phyloP scores from a whole-genome alignment of 2,113 vertebrate species.

The Brevimyrus niger region DNA sequence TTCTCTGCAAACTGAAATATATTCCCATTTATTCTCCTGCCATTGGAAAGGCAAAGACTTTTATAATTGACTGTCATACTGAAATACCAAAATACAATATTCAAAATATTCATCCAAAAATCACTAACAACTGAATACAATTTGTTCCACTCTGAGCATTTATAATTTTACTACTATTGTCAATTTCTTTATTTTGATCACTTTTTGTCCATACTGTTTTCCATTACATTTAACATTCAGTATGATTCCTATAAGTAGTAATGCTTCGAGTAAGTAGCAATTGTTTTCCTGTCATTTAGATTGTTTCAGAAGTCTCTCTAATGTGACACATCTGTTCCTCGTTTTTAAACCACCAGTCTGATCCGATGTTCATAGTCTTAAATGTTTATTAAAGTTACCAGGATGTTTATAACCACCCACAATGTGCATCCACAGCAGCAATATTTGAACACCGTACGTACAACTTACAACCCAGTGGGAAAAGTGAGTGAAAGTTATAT shows the following conservation, averaged over 20 bases:
- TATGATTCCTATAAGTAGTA: neutral
- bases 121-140: neutral
- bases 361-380: constrained; percentile 50
- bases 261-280: neutral
- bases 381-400: constrained; percentile 36
- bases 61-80: neutral
- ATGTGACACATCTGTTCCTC: constrained; percentile 53
- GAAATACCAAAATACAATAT: neutral
- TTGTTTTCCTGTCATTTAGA: constrained; percentile 43
- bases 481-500: neutral
- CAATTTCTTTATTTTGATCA: neutral
- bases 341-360: constrained; percentile 51
- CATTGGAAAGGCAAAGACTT: neutral
- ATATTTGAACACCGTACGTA: neutral
- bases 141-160: neutral
- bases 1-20: neutral
- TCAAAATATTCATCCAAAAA: neutral
- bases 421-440: neutral
- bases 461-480: neutral
- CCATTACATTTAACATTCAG: neutral
- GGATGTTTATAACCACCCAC: neutral
- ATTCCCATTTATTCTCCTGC: neutral
- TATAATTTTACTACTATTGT: neutral
- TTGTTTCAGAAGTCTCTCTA: constrained; percentile 32
- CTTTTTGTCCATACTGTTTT: neutral